Percentiles rank a stretch among this genome's conserved stretches.
Evolutionary conservation across 2,797 vertebrate genomes (phyloP).

Genomic region (Myotis planiceps): DNA sequence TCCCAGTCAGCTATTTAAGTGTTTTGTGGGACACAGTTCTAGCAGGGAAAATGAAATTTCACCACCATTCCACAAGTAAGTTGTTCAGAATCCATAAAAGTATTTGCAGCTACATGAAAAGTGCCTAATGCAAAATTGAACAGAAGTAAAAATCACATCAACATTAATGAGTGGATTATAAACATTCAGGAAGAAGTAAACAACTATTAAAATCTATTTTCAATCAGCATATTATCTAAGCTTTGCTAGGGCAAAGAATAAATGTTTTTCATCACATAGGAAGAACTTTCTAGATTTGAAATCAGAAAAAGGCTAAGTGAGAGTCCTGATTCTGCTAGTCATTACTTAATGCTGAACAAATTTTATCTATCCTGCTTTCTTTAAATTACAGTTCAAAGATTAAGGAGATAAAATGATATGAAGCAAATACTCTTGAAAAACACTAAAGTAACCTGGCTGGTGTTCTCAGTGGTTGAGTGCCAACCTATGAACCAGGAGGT

Average conservation of each 20-base stretch:
- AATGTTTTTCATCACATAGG: background rate
- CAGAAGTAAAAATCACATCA: conserved; percentile 11
- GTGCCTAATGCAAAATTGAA: background rate
- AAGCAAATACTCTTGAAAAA: background rate
- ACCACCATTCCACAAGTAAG: background rate
- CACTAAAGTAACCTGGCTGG: background rate
- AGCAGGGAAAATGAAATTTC: conserved; percentile 12
- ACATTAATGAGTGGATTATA: background rate
- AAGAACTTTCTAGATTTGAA: background rate
- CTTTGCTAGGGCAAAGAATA: background rate
- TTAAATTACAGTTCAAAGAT: background rate
- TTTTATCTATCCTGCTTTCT: background rate
- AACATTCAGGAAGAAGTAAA: background rate
- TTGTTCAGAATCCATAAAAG: background rate
- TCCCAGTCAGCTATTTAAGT: background rate
- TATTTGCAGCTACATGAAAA: background rate
- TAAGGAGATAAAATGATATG: background rate
- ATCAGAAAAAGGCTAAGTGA: background rate
- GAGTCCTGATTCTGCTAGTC: background rate
- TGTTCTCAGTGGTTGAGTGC: too few relatives aligned
- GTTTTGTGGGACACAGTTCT: background rate
- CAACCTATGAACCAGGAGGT: too few relatives aligned
- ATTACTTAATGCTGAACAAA: background rate
- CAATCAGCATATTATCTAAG: background rate
- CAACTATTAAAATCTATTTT: background rate